Evolutionary conservation across 2,888 invertebrate species (phyloP).

Genomic region (Nebria brevicollis): DNA sequence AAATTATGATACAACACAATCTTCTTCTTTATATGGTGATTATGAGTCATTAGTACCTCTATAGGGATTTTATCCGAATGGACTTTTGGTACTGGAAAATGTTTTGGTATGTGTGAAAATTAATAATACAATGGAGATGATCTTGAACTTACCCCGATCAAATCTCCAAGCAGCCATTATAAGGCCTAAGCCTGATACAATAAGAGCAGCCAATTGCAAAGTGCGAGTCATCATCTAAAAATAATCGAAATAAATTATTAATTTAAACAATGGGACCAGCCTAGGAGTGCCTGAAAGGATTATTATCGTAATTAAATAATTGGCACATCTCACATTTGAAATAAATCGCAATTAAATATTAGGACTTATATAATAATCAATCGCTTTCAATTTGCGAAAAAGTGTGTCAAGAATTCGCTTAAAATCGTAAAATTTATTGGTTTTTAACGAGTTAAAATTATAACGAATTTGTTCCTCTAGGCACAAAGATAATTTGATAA

Average conservation of each 20-base stretch:
- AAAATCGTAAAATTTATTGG: no score
- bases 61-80: constrained; percentile 69
- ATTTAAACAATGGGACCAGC: not conserved
- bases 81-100: constrained; percentile 66
- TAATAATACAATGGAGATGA: no score
- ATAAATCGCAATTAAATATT: no score
- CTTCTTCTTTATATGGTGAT: constrained; percentile 73
- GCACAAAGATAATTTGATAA: no score
- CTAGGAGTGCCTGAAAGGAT: not conserved
- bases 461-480: no score
- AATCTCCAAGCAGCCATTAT: constrained; percentile 46
- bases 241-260: constrained; percentile 7
- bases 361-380: no score
- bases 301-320: no score
- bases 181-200: constrained; percentile 28
- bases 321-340: no score
- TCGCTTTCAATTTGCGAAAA: no score
- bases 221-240: constrained; percentile 42
- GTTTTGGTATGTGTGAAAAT: no score
- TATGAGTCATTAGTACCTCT: constrained; percentile 67
- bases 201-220: constrained; percentile 33
- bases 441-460: no score
- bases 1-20: constrained; percentile 81
- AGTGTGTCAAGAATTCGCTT: no score
- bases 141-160: constrained; percentile 48